Evolutionary conservation across 2,797 vertebrate species (phyloP), one percentile per base, ranked within the genome.

Genomic region (Allenopithecus nigroviridis): DNA sequence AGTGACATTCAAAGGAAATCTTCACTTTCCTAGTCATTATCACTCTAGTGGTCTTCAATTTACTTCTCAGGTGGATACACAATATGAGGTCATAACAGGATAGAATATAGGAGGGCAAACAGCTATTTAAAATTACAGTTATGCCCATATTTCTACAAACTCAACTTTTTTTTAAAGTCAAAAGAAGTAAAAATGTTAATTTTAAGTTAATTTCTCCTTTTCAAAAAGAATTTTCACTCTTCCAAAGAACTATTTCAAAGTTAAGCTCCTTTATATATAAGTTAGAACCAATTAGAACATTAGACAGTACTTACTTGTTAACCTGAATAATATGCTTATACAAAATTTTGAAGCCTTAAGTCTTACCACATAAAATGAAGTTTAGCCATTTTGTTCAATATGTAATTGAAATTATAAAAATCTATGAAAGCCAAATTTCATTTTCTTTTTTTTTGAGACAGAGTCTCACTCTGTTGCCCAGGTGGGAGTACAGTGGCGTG

Each of bases 301-400:
- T 6, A n/a, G 36, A 50, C 13, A 89, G 55, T 75, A 61, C 26
- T 57, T 48, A 59, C 36, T 93, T 96, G 59, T 91, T 92, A 92
- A 79, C 33, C 26, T 89, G 41, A 89, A 80, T 81, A 92, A 92
- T 70, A 80, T 79, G 70, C 17, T 92, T 88, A 84, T 16, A 90
- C 41, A 84, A 90, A 86, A 46, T 93, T 89, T 39, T 78, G 36
- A 33, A 87, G 19, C 79, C 74, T 97, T 90, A 94, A 85, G 91
- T 94, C 46, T 91, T 93, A 95, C 72, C 78, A 94, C n/a, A 83
- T 85, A 96, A 96, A 83, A 95, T 68, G 12, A 95, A 19, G 26
- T 22, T 89, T 91, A 93, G n/a, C 13, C 36, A 96, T 88, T 94
- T 43, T 90, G 78, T 79, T 81, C 8, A 88, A 57, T 80, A 93